phyloP scores from a whole-genome alignment of 2,113 vertebrate species.

The Silurus glanis region DNA sequence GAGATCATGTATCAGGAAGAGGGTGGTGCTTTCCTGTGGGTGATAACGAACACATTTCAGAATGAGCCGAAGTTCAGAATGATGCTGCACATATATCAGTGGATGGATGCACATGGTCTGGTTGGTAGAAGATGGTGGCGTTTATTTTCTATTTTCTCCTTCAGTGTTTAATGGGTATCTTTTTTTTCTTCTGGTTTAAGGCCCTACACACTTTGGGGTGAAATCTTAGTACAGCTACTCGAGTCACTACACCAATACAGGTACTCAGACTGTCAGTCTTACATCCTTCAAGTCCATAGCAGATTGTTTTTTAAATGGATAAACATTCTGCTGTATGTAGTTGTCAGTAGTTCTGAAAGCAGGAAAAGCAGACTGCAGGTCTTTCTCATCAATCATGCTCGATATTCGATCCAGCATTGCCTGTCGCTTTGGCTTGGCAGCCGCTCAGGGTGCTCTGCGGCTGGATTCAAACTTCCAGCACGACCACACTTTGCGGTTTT shows the following conservation, averaged over 20 bases:
- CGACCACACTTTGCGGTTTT: constrained; percentile 38
- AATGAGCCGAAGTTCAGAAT: neutral
- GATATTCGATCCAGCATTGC: constrained; percentile 24
- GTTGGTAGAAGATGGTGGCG: neutral
- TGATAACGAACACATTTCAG: neutral
- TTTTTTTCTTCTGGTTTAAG: neutral
- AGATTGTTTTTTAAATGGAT: neutral
- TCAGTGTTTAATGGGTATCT: neutral
- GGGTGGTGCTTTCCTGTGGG: neutral
- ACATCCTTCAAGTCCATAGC: neutral
- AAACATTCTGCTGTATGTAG: neutral
- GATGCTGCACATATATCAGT: neutral
- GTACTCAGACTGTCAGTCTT: too few relatives aligned
- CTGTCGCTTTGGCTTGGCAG: constrained; percentile 5
- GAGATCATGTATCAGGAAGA: neutral
- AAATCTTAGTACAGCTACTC: neutral
- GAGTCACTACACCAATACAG: too few relatives aligned
- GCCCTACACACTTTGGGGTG: neutral
- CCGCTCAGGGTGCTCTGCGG: constrained; percentile 10
- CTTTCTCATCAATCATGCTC: constrained; percentile 41
- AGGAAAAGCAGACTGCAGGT: neutral
- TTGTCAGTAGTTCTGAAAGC: neutral
- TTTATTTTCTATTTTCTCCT: neutral
- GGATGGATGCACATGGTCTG: neutral
- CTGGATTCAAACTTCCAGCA: constrained; percentile 32